Evolutionary conservation across 2,888 invertebrate species (phyloP), one percentile per base, ranked within the genome.

Genomic region (Patella caerulea): DNA sequence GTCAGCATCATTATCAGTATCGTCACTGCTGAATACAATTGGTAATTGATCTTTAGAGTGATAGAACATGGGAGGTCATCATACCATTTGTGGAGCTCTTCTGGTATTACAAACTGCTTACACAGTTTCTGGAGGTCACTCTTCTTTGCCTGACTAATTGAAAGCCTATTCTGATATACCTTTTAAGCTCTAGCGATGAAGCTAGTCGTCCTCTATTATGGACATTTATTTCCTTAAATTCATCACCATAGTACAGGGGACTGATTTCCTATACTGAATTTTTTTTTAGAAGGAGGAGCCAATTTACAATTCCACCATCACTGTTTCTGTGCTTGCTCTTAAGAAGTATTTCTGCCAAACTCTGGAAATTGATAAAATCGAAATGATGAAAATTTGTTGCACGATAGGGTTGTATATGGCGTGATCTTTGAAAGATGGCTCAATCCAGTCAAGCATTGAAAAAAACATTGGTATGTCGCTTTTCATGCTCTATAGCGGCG

Each of bases 31-130:
- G 24, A n/a, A 54, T 54, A 56, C 55, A 55, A 24, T 29, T 73
- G 73, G 73, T 56, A 55, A 54, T 55, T n/a, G 12, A 17, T 73
- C 59, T 54, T 73, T 73, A 29, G 54, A n/a, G 34, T 56, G 73
- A 19, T 74, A 45, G 74, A 74, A 4, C 65, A 65, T 34, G 74
- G 74, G 3, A 74, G 34, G 19, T 74, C 52, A 15, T 74, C 69
- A 52, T 69, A 75, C 75, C 75, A 75, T n/a, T 19, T 15, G 11
- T 74, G 74, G 17, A 74, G 17, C n/a, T n/a, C n/a, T n/a, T n/a
- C n/a, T n/a, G n/a, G n/a, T n/a, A n/a, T n/a, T n/a, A n/a, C n/a
- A n/a, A n/a, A n/a, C n/a, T n/a, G n/a, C n/a, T n/a, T n/a, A n/a
- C n/a, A n/a, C n/a, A n/a, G n/a, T n/a, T n/a, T n/a, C n/a, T n/a